Base-by-base conservation (phyloP, 2,888 invertebrate species). In the Tachina grossa region DNA sequence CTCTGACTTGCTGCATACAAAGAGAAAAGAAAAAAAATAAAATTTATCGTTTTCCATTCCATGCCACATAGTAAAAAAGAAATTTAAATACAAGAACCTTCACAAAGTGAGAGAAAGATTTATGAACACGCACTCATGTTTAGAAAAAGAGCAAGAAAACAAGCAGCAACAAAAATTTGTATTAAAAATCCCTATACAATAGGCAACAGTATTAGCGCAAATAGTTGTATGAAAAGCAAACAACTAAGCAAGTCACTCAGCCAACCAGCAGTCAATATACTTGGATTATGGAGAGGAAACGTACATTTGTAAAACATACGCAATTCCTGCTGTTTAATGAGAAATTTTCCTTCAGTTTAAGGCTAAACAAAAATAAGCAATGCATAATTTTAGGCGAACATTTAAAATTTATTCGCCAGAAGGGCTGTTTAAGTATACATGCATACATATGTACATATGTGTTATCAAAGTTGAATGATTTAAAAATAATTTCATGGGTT, bases 41-140 rank as follows among this genome's bases (percentile, higher is more conserved):
- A 85, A 85, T 85, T 81, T 85, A 85, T 85, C 72, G 77, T 81
- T 81, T 81, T 85, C 69, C 63, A 69, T 78, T 74, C 63, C 49
- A 74, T 63, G 55, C 63, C 68, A 74, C 31, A 68, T 59, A 41
- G 51, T 19, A 68, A 53, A 63, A 41, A 61, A 66, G 53, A 79
- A 69, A 66, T 80, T 41, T 47, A 72, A 51, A 72, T 66, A 63
- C 45, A 72, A 72, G 53, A 81, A 69, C 84, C 77, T 81, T 81
- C 72, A 81, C 72, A 81, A 81, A 85, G 81, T 77, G 81, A 72
- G 81, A 77, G 74, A 66, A 81, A 85, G 84, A 85, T 81, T 85
- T 85, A 85, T 77, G 81, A 68, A 81, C 81, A 85, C 81, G 81
- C 85, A 85, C 74, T 85, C 77, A 57, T 72, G 59, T 66, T 83